Evolutionary conservation across 1,140 invertebrate genomes (phyloP).

Genomic region (Drosophila tristis): DNA sequence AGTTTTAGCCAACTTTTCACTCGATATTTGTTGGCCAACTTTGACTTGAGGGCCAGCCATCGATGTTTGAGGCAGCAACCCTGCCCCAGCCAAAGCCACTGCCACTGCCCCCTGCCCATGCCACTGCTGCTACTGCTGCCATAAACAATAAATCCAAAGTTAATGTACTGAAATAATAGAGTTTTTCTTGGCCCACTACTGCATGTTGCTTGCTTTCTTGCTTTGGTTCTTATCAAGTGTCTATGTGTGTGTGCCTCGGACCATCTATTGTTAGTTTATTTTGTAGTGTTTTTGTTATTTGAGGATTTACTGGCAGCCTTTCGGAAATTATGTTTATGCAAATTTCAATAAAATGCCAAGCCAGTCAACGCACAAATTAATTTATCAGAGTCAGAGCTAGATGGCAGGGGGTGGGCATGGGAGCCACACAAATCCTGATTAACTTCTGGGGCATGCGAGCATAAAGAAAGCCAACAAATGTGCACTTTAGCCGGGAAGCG

Average conservation of each 20-base stretch:
- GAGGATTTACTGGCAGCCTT: slow-evolving; percentile 61
- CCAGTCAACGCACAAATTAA: slow-evolving; percentile 65
- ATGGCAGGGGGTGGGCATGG: slow-evolving; percentile 14
- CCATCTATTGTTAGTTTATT: slow-evolving; percentile 21
- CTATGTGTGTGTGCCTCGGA: slow-evolving; percentile 23
- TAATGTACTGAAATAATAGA: slow-evolving; percentile 80
- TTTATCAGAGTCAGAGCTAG: slow-evolving; percentile 48
- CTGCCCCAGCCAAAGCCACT: no score
- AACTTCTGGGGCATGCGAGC: slow-evolving; percentile 49
- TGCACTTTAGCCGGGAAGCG: slow-evolving; percentile 43
- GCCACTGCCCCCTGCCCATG: background rate
- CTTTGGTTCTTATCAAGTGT: slow-evolving; percentile 30
- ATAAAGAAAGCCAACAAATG: slow-evolving; percentile 62
- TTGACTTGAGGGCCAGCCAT: slow-evolving; percentile 27
- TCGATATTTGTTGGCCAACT: slow-evolving; percentile 40
- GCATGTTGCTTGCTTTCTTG: slow-evolving; percentile 1
- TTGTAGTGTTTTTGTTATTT: slow-evolving; percentile 39
- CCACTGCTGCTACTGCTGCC: slow-evolving; percentile 15
- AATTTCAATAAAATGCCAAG: slow-evolving; percentile 66
- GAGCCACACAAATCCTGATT: slow-evolving; percentile 74
- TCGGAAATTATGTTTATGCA: slow-evolving; percentile 78
- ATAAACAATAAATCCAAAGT: slow-evolving; percentile 79
- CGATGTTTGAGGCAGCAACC: slow-evolving; percentile 5
- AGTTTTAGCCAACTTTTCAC: slow-evolving; percentile 37
- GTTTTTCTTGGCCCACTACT: slow-evolving; percentile 54